Conservation (phyloP, 2,113 vertebrate genomes). For the Lontra canadensis region DNA sequence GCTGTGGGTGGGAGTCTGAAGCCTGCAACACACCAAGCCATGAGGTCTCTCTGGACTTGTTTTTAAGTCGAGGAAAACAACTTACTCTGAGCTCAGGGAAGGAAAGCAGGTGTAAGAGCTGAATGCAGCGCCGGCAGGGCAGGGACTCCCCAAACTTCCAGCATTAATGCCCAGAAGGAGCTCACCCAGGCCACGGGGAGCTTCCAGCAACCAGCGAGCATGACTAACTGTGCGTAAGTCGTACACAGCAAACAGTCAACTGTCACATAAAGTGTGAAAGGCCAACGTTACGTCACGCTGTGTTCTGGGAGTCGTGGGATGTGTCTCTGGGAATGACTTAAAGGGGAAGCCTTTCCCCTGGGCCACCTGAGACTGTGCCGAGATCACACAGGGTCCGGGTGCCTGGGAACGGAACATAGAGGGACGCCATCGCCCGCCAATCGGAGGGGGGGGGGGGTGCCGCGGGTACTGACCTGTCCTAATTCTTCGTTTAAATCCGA, state of each 20-base stretch:
- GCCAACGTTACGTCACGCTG: rapidly evolving
- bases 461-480: constrained; percentile 89
- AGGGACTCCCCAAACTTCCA: too few relatives aligned
- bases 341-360: neutral
- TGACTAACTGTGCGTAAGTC: rapidly evolving
- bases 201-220: rapidly evolving
- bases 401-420: rapidly evolving
- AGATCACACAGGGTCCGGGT: neutral
- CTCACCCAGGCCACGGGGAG: rapidly evolving
- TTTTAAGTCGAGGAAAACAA: neutral
- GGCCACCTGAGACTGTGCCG: rapidly evolving
- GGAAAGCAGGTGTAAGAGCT: rapidly evolving
- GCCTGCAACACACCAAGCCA: neutral
- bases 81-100: too few relatives aligned
- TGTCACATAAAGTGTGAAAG: neutral
- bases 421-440: rapidly evolving
- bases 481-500: constrained; percentile 98
- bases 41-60: too few relatives aligned
- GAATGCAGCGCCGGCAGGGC: rapidly evolving
- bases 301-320: neutral
- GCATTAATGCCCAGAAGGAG: neutral
- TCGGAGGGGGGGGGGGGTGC: rapidly evolving
- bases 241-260: rapidly evolving
- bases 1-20: neutral
- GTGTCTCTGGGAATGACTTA: rapidly evolving